Evolutionary conservation across 2,113 vertebrate species (phyloP), one percentile per base, ranked within the genome.

Genomic region (Abramis brama): DNA sequence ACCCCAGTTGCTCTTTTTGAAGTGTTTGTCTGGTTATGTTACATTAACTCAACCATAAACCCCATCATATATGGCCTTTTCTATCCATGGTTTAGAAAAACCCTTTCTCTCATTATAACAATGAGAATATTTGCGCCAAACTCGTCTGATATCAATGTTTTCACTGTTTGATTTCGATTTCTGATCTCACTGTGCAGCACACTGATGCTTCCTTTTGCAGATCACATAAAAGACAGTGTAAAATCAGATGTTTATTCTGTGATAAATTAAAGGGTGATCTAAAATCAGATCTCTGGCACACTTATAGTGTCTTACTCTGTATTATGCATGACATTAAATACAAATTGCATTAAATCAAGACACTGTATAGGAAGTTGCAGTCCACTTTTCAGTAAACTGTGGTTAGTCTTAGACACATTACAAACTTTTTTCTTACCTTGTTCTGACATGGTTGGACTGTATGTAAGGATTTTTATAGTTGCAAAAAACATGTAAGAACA

Each of bases 31-130:
- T 92, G 90, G 91, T 43, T 91, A 47, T 89, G 89, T 19, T 91
- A 91, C 60, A 87, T 92, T 52, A 91, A 92, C 84, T 92, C 90
- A 2, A 87, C 89, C 27, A 76, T 91, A 77, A 92, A 92, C 74
- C 91, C 90, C 12, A 87, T 92, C 1, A 91, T 92, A 50, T 92
- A 92, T 79, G 91, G 86, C 1, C 74, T 92, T 52, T 90, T 91
- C 79, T 92, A 92, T 74, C 91, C 91, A 7, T 91, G 91, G 90
- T 92, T 92, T 80, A 87, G 85, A 68, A 92, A 90, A 87, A 85
- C 87, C 3, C 57, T 89, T 36, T 73, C 59, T 52, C 83, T 89
- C 4, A 91, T 92, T 83, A 8, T 92, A 21, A 90, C 89, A 23
- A 23, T 90, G 47, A 86, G 83, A 64, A 91, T 91, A 89, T 90